Evolutionary conservation across 2,888 invertebrate genomes (phyloP).

Genomic region (Macaria notata): DNA sequence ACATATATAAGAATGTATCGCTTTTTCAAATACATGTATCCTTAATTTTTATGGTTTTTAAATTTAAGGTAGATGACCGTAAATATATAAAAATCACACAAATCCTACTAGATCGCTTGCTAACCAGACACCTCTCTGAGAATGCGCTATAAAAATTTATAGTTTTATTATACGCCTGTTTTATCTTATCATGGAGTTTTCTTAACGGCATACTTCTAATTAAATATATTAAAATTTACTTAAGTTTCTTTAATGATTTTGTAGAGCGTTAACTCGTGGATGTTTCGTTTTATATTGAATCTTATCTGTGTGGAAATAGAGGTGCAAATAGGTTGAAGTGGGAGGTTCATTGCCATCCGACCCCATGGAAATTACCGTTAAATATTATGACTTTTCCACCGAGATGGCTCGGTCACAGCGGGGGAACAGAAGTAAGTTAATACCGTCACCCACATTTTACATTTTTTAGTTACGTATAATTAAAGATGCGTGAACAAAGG

Average conservation of each 20-base stretch:
- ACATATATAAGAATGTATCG: no score
- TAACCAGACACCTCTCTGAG: no score
- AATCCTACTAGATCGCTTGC: no score
- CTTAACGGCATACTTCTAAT: constrained; percentile 16
- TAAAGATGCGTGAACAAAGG: no score
- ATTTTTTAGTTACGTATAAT: no score
- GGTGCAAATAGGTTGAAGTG: constrained; percentile 15
- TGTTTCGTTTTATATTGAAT: constrained; percentile 7
- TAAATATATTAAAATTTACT: constrained; percentile 28
- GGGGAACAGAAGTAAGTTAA: constrained; percentile 1
- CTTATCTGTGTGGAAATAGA: constrained; percentile 14
- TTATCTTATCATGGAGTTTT: constrained; percentile 14
- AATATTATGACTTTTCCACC: constrained; percentile 43
- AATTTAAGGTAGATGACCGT: no score
- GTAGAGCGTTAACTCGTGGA: constrained; percentile 8
- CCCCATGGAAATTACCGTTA: constrained; percentile 43
- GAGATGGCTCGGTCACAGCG: constrained; percentile 30
- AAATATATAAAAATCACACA: no score
- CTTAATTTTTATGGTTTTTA: no score
- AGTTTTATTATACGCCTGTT: constrained; percentile 5
- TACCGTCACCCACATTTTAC: no score
- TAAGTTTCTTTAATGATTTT: constrained; percentile 19
- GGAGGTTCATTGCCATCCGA: constrained; percentile 25
- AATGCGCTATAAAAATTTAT: constrained; percentile 1
- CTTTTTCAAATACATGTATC: no score